Evolutionary conservation across 2,888 invertebrate genomes (phyloP).

Genomic region (Chloroclystis v-ata): DNA sequence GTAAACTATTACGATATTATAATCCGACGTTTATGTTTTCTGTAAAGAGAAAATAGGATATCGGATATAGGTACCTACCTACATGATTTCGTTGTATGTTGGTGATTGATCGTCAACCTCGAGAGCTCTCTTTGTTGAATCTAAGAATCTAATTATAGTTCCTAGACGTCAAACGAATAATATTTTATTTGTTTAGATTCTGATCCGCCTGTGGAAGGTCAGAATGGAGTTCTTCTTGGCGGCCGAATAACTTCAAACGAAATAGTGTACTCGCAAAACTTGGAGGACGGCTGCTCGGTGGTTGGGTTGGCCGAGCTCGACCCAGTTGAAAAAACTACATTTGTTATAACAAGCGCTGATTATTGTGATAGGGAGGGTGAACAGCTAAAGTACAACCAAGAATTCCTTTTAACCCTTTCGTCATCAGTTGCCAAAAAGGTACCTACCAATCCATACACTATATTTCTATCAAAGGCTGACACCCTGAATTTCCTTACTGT

Average conservation of each 20-base stretch:
- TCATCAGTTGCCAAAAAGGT: slow-evolving; percentile 57
- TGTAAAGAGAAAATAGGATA: too few species aligned
- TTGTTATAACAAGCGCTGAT: slow-evolving; percentile 62
- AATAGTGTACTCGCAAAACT: slow-evolving; percentile 58
- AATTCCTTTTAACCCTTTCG: slow-evolving; percentile 58
- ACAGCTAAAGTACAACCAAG: slow-evolving; percentile 62
- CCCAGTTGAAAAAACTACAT: slow-evolving; percentile 51
- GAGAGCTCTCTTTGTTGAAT: too few species aligned
- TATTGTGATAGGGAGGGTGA: slow-evolving; percentile 63
- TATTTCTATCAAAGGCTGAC: too few species aligned
- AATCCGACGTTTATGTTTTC: too few species aligned
- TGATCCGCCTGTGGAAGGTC: slow-evolving; percentile 51
- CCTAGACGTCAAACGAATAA: too few species aligned
- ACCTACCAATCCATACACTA: background rate
- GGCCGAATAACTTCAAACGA: slow-evolving; percentile 61
- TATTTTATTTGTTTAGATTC: slow-evolving; percentile 36
- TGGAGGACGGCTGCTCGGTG: slow-evolving; percentile 58
- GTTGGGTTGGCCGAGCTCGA: slow-evolving; percentile 39
- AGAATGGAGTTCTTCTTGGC: slow-evolving; percentile 56
- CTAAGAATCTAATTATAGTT: too few species aligned
- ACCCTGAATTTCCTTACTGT: too few species aligned
- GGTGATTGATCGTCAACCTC: too few species aligned
- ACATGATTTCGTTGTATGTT: too few species aligned
- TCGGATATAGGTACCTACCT: too few species aligned
- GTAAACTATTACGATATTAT: too few species aligned